These are phyloP conservation scores for Myrmecophaga tridactyla DNA, from an alignment of 2,113 vertebrate genomes.

Conservation along the genomic window DNA sequence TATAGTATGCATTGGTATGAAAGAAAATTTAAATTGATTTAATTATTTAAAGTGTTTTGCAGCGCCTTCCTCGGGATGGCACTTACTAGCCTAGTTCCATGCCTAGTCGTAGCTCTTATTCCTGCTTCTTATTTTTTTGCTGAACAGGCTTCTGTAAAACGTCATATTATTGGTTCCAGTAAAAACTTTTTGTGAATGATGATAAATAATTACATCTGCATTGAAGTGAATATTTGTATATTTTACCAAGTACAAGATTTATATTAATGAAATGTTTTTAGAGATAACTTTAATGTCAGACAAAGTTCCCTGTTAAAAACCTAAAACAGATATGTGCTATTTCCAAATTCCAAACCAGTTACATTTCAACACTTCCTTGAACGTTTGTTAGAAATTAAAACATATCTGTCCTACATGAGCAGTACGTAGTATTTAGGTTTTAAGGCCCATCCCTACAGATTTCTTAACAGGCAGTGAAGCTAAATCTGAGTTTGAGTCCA, in stretches of 20 bases:
- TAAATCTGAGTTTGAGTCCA: too few relatives aligned
- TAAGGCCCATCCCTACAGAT: neutral
- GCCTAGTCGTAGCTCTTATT: neutral
- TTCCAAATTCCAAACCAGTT: constrained; percentile 21
- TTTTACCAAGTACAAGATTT: constrained; percentile 39
- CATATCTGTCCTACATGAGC: neutral
- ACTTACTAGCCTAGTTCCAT: neutral
- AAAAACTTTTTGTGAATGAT: neutral
- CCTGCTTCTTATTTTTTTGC: neutral
- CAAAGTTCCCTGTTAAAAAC: constrained; percentile 21
- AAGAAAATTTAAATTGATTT: neutral
- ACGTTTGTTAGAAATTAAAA: neutral
- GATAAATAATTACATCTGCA: neutral
- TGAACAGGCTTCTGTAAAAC: neutral
- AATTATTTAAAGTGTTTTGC: neutral
- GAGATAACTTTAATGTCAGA: constrained; percentile 13
- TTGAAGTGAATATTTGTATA: neutral
- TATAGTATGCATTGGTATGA: neutral
- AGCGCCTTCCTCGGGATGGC: neutral
- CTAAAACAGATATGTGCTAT: neutral
- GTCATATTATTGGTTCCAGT: neutral
- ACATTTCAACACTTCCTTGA: constrained; percentile 7
- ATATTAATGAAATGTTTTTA: constrained; percentile 14
- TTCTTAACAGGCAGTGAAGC: neutral
- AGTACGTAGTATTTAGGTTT: neutral